Evolutionary conservation across 2,797 vertebrate species (phyloP).

Genomic region (Vireo griseus): DNA sequence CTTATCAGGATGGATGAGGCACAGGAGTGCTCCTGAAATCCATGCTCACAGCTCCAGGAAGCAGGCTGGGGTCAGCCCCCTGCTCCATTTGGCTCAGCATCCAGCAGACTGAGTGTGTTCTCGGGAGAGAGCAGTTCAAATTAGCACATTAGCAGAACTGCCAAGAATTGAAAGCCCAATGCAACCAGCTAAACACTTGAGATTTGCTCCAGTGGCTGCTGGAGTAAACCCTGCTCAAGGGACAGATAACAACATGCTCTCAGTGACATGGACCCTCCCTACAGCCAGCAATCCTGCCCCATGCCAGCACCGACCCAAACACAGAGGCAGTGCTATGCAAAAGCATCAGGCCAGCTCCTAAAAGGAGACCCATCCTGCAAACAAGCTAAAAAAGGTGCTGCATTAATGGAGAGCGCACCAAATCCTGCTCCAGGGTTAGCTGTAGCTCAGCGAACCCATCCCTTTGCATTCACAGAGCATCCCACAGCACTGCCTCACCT

Average conservation of each 20-base stretch:
- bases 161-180: conserved; percentile 33
- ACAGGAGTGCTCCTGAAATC: background rate
- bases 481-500: background rate
- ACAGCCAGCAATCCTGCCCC: background rate
- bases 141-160: conserved; percentile 44
- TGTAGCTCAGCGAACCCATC: accelerated
- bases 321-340: background rate
- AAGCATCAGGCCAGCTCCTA: background rate
- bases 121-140: background rate
- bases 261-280: accelerated
- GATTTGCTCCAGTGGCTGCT: conserved; percentile 11
- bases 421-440: background rate
- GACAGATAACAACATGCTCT: background rate
- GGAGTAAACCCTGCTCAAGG: background rate
- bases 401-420: background rate
- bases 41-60: background rate
- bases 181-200: conserved; percentile 18
- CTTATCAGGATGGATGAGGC: background rate
- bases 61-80: background rate
- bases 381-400: background rate
- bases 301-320: background rate
- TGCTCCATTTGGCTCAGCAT: background rate
- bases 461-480: background rate
- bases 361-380: background rate
- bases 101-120: background rate